Evolutionary conservation across 2,113 vertebrate genomes (phyloP), one percentile per base, ranked within the genome.

Genomic region (Semicossyphus pulcher): DNA sequence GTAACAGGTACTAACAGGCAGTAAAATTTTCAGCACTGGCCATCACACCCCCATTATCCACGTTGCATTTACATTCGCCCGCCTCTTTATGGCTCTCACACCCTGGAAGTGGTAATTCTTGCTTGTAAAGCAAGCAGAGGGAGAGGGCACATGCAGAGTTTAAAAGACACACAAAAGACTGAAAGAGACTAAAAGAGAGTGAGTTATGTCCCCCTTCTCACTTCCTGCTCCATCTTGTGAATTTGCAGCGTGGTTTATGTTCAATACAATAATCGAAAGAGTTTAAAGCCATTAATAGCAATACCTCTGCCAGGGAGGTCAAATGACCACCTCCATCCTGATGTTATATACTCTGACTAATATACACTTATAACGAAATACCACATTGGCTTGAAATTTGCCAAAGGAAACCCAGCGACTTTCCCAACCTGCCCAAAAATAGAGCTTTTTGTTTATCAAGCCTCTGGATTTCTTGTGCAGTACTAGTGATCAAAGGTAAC

Each of bases 1-100:
- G 53, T 74, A 51, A 64, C 67, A 53, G 60, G 65, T 81, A 80
- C 71, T 80, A 87, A 87, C 74, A 52, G 47, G 71, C 75, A 42
- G 58, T 83, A 76, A 77, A 86, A 87, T 39, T 47, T 75, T 52
- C 49, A 58, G 60, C 49, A 59, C 58, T 64, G 44, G 52, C 72
- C 69, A 83, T 84, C 70, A 86, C 60, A 63, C 69, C 53, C 41
- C 73, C 67, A 81, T 76, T 68, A 64, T 83, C 48, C 49, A 53
- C 31, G 58, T 44, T 61, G 73, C 66, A 61, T 80, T 79, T 78
- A 82, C 59, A 84, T 77, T 72, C 61, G 16, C 18, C 23, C 10
- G 8, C 15, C 26, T 67, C 78, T 86, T 79, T 69, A 68, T 81
- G 23, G 45, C 47, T 66, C 44, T 63, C 53, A 16, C 36, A 61